Base-by-base conservation (phyloP, 2,797 vertebrate genomes). In the Gallirallus australis region DNA sequence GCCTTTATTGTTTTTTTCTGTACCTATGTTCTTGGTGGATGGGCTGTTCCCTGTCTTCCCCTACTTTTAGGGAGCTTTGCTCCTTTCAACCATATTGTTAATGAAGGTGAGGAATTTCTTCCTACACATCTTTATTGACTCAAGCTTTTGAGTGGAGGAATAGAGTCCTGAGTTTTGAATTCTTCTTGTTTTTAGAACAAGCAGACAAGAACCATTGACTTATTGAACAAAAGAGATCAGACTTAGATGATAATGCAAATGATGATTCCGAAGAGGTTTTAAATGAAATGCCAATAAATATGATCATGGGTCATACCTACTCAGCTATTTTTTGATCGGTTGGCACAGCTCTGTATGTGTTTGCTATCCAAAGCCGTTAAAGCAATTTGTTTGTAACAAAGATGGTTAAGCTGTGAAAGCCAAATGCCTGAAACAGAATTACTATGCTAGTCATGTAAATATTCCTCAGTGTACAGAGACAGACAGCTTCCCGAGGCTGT, bases 291-390 rank as follows among this genome's bases (percentile, higher is more conserved):
- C 56, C 42, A 76, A 50, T 91, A 94, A 77, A 54, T 84, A 86
- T 90, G 60, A 71, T 90, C 48, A 64, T 16, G 82, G 82, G 60
- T 77, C 70, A 8, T 91, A 91, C 70, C 82, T 89, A 76, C 17
- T 90, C 70, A 77, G 91, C 47, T 91, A 16, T 89, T 86, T 94
- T 66, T 77, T 9, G 2, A 60, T 82, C 47, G 3, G 11, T 47
- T 94, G 90, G 70, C 73, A 79, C 33, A 61, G 50, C 5, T 82
- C 48, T 73, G 35, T 56, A 6, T 60, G n/a, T 84, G 60, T 86
- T 93, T 86, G 47, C 64, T 90, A 92, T 80, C 25, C 82, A 89
- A 83, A 93, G 82, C 42, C 63, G 88, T 95, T 94, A 93, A 45
- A 83, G 64, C 33, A 76, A 75, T 95, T 91, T 85, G 80, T 91